Evolutionary conservation across 2,113 vertebrate genomes (phyloP).

Genomic region (Eolophus roseicapilla): DNA sequence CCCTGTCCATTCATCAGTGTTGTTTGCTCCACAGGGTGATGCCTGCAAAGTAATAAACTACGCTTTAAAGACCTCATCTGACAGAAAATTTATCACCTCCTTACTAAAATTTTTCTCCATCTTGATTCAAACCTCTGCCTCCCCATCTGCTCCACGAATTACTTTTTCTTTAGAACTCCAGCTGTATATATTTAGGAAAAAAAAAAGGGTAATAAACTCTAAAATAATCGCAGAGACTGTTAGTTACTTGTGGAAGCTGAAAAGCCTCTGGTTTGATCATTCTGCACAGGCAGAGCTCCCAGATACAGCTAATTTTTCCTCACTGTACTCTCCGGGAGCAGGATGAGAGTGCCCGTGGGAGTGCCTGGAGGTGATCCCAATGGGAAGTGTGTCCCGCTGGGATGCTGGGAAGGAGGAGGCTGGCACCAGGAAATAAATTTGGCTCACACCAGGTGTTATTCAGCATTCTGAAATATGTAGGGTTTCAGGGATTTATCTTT

Average conservation of each 20-base stretch:
- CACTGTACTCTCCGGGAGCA: no score
- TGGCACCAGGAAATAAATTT: rapidly evolving
- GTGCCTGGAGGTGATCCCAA: background rate
- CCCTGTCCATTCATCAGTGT: background rate
- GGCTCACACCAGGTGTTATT: background rate
- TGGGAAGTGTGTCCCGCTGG: background rate
- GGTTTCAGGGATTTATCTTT: background rate
- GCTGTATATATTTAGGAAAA: background rate
- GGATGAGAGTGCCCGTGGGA: rapidly evolving
- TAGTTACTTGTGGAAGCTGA: background rate
- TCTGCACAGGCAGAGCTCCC: background rate
- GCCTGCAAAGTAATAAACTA: background rate
- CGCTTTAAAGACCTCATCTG: background rate
- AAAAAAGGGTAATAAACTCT: background rate
- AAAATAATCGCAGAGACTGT: background rate
- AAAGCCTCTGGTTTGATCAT: background rate
- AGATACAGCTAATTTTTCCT: rapidly evolving
- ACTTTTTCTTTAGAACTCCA: background rate
- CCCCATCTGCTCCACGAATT: background rate
- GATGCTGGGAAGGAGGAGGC: background rate
- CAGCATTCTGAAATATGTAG: background rate
- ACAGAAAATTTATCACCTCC: background rate
- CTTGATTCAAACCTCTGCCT: background rate
- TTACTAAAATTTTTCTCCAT: background rate
- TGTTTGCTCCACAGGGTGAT: background rate